These are phyloP conservation scores for Cantharis lateralis DNA, from an alignment of 2,888 invertebrate species.

Conservation along the genomic window DNA sequence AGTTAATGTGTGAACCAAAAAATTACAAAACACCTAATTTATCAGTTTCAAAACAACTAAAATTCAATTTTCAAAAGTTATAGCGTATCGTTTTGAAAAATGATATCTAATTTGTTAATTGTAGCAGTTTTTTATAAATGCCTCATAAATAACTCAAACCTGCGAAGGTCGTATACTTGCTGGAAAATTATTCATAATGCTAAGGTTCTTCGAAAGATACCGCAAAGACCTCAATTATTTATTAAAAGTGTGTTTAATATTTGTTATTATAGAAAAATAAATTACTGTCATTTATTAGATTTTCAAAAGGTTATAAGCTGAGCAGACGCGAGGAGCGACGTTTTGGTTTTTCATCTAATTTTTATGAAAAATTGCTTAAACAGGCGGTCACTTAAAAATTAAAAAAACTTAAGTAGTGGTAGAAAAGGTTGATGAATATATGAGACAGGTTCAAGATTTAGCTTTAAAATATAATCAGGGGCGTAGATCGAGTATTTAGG, in stretches of 20 bases:
- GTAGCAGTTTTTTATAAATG: slow-evolving; percentile 42
- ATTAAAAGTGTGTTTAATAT: slow-evolving; percentile 26
- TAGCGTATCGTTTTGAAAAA: slow-evolving; percentile 28
- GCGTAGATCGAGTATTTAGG: neutral
- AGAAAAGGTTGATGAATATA: slow-evolving; percentile 27
- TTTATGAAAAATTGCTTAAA: slow-evolving; percentile 16
- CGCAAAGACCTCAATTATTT: slow-evolving; percentile 8
- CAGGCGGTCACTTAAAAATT: slow-evolving; percentile 4
- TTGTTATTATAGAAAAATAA: slow-evolving; percentile 31
- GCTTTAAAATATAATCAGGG: slow-evolving; percentile 13
- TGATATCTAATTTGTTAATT: slow-evolving; percentile 40
- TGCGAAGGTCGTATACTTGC: slow-evolving; percentile 11
- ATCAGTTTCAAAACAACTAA: slow-evolving; percentile 33
- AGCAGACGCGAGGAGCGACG: slow-evolving; percentile 17
- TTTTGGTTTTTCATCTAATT: slow-evolving; percentile 20
- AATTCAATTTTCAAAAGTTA: slow-evolving; percentile 35
- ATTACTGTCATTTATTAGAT: slow-evolving; percentile 33
- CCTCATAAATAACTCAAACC: slow-evolving; percentile 37
- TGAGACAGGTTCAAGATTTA: slow-evolving; percentile 22
- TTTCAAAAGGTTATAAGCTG: slow-evolving; percentile 30
- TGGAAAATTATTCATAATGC: slow-evolving; percentile 16
- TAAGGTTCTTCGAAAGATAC: slow-evolving; percentile 6
- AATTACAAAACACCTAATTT: slow-evolving; percentile 39
- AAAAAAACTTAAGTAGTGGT: slow-evolving; percentile 2
- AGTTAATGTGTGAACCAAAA: slow-evolving; percentile 37